Conservation (phyloP, 2,888 invertebrate genomes). For the Cantharis rustica region DNA sequence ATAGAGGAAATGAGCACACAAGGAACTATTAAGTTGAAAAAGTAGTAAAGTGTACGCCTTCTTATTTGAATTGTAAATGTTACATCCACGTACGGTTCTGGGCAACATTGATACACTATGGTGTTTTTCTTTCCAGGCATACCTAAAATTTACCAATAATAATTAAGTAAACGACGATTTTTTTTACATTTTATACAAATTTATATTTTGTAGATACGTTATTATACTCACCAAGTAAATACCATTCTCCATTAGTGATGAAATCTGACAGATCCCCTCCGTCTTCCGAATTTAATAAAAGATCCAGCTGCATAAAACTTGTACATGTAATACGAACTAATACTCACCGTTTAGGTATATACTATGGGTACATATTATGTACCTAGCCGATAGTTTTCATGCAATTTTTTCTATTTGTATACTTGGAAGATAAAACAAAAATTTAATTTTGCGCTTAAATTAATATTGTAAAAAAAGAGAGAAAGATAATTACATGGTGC, state of each 20-base stretch:
- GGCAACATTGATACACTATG: slow-evolving; percentile 90
- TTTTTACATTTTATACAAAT: neutral
- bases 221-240: slow-evolving; percentile 85
- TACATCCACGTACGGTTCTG: slow-evolving; percentile 92
- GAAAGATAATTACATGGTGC: neutral
- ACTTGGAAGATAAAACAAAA: neutral
- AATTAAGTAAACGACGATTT: neutral
- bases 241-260: slow-evolving; percentile 99
- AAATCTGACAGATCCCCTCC: slow-evolving; percentile 97
- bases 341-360: slow-evolving; percentile 5
- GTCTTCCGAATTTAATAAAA: slow-evolving; percentile 90
- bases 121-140: slow-evolving; percentile 92
- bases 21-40: slow-evolving; percentile 99
- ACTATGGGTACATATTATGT: too few species aligned
- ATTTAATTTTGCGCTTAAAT: neutral
- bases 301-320: slow-evolving; percentile 79
- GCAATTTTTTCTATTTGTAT: neutral
- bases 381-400: neutral
- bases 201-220: neutral
- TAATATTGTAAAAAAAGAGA: neutral
- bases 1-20: slow-evolving; percentile 98
- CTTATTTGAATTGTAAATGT: slow-evolving; percentile 97
- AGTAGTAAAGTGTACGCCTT: slow-evolving; percentile 95
- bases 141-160: slow-evolving; percentile 60
- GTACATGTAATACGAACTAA: slow-evolving; percentile 25